Evolutionary conservation across 1,140 invertebrate genomes (phyloP), one percentile per base, ranked within the genome.

Genomic region (Orussus abietinus): DNA sequence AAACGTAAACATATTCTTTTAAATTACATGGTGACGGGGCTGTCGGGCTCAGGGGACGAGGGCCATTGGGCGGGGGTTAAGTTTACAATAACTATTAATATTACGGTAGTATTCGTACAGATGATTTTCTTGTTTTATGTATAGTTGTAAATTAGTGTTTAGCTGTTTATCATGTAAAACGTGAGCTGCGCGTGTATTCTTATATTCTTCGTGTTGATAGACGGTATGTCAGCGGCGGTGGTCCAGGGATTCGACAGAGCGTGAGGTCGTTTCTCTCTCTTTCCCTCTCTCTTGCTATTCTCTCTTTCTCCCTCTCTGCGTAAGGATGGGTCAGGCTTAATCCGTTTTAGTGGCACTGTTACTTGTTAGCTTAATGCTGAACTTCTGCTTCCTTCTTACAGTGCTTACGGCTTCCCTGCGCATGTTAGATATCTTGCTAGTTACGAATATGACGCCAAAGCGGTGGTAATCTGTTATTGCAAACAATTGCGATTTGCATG

Each of bases 11-110:
- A 38, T 56, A 51, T 60, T 55, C 49, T 53, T 64, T 66, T 57
- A 55, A 61, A 62, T 66, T 59, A 62, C 54, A 59, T n/a, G n/a
- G n/a, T n/a, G n/a, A n/a, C n/a, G 45, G 44, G 35, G 45, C 31
- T 31, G 32, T 42, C 31, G 35, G 34, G 31, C 14, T 38, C 25
- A 29, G 50, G 38, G 33, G 42, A 43, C 40, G 28, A 42, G 19
- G 41, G 38, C 29, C 44, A 51, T 55, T 33, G 44, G 38, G 30
- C 21, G 42, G 45, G 49, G 47, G 53, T 64, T 63, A 64, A 64
- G 59, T 66, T 66, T 68, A 67, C 62, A 69, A 59, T 65, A 65
- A 69, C 62, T 69, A 69, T 67, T 57, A 61, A 69, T 69, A 66
- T 69, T 64, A 71, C 57, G 59, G 53, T 72, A 70, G 46, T 63